Conservation (phyloP, 2,888 invertebrate genomes). For the Acronicta aceris region DNA sequence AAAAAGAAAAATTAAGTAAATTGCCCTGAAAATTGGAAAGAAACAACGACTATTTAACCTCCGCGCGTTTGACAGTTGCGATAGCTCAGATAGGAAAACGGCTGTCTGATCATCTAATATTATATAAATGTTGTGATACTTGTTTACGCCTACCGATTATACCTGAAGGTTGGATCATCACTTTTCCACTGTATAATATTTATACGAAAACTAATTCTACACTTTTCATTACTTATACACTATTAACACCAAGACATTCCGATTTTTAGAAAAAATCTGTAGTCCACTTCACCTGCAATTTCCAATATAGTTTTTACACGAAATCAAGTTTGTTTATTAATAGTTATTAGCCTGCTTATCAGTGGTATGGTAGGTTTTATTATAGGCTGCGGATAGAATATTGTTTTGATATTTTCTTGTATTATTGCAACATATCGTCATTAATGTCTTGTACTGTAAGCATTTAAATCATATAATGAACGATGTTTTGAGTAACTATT, state of each 20-base stretch:
- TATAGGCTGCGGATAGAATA: conserved; percentile 24
- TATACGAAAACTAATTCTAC: conserved; percentile 9
- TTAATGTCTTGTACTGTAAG: too few species aligned
- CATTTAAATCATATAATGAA: neutral
- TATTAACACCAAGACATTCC: conserved; percentile 43
- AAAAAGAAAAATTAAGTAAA: too few species aligned
- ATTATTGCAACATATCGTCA: too few species aligned
- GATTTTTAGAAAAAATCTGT: conserved; percentile 23
- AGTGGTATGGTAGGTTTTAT: conserved; percentile 22
- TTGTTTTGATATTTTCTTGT: neutral
- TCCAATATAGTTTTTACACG: conserved; percentile 25
- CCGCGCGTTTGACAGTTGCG: too few species aligned
- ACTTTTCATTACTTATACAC: conserved; percentile 25
- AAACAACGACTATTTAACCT: too few species aligned
- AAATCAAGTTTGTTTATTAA: conserved; percentile 11
- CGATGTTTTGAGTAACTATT: conserved; percentile 24
- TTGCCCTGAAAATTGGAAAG: too few species aligned
- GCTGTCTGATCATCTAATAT: too few species aligned
- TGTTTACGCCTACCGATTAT: too few species aligned
- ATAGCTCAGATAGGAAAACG: too few species aligned
- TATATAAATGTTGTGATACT: too few species aligned
- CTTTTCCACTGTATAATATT: neutral
- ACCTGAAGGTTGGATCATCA: neutral
- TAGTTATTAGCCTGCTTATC: conserved; percentile 6
- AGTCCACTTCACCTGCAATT: conserved; percentile 26